These are phyloP conservation scores for Psittacus erithacus DNA, from an alignment of 2,113 vertebrate genomes.

Conservation along the genomic window DNA sequence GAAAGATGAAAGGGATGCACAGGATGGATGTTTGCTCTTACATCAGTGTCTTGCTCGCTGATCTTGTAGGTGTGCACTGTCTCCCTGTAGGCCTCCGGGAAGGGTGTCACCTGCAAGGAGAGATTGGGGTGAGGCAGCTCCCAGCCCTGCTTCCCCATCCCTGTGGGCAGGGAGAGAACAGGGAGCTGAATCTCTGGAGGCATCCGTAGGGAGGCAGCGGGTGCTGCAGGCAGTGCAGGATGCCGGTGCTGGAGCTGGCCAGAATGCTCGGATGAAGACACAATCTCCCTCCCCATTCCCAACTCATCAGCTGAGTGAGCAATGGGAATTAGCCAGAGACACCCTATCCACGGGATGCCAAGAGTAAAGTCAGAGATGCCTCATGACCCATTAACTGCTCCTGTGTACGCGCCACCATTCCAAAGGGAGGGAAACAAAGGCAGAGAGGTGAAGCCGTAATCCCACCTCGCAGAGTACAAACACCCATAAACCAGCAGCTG, in stretches of 20 bases:
- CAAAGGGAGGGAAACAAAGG: slow-evolving; percentile 15
- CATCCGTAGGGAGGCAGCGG: fast-evolving
- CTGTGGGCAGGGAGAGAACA: not conserved
- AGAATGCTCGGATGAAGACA: not conserved
- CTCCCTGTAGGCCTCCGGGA: slow-evolving; percentile 89
- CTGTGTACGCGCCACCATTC: not conserved
- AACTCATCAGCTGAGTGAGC: not conserved
- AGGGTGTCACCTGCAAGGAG: slow-evolving; percentile 85
- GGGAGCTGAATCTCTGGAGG: fast-evolving
- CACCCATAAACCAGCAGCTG: slow-evolving; percentile 5
- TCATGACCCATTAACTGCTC: not conserved
- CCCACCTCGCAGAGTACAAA: not conserved
- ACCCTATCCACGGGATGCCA: not conserved
- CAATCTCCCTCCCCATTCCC: not conserved
- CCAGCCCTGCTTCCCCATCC: not conserved
- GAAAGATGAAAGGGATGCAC: not conserved
- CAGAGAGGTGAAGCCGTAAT: not conserved
- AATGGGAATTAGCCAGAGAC: not conserved
- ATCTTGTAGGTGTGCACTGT: slow-evolving; percentile 87
- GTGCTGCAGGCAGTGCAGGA: not conserved
- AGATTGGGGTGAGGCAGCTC: not conserved
- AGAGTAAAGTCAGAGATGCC: not conserved
- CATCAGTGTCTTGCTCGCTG: slow-evolving; percentile 93
- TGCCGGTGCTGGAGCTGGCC: not conserved
- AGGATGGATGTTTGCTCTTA: slow-evolving; percentile 74